Conservation (phyloP, 2,888 invertebrate species). For the Drosophila parthenogenetica region DNA sequence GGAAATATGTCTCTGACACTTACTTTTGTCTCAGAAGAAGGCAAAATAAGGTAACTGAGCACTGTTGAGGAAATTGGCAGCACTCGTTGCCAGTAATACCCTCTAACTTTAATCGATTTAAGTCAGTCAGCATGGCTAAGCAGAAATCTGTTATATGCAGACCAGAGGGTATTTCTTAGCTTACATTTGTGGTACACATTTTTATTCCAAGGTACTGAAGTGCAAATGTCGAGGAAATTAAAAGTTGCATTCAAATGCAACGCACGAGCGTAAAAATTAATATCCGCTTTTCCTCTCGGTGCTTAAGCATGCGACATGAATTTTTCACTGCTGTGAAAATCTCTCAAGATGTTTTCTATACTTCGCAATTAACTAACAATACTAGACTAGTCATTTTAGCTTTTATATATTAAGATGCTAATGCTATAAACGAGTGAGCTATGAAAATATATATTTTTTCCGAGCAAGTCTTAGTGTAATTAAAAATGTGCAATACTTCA, state of each 20-base stretch:
- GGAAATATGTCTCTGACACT: constrained; percentile 59
- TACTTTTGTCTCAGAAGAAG: constrained; percentile 26
- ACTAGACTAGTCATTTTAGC: no score
- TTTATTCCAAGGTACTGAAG: constrained; percentile 18
- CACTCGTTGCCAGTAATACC: constrained; percentile 21
- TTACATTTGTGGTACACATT: neutral
- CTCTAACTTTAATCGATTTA: neutral
- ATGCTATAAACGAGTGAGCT: no score
- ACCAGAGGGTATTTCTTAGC: neutral
- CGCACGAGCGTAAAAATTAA: constrained; percentile 74
- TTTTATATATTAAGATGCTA: no score
- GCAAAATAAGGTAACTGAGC: constrained; percentile 7
- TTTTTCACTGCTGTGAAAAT: constrained; percentile 1
- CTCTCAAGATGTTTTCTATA: constrained; percentile 1
- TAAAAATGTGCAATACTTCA: no score
- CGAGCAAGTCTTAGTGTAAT: no score
- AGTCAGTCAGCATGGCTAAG: no score
- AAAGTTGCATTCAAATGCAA: constrained; percentile 70
- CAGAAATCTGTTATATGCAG: no score
- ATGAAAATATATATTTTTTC: no score
- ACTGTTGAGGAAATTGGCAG: constrained; percentile 58
- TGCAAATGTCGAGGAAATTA: constrained; percentile 61
- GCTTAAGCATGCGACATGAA: constrained; percentile 18
- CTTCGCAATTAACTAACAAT: neutral
- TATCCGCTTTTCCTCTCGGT: constrained; percentile 60